These are phyloP conservation scores for Periophthalmus modestus DNA, from an alignment of 2,113 vertebrate genomes.

Conservation along the genomic window DNA sequence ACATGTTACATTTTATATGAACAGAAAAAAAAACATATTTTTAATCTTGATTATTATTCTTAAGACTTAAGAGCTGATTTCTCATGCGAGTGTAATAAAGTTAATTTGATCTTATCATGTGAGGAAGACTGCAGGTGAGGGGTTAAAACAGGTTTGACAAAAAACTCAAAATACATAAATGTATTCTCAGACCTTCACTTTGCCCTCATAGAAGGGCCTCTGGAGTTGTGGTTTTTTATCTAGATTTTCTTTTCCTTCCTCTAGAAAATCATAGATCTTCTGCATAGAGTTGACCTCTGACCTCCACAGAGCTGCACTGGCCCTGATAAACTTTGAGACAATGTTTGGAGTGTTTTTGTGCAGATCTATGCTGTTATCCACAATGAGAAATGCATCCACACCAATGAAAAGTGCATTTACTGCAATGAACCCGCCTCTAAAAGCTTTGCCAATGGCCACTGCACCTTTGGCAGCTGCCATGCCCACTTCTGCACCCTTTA, in stretches of 20 bases:
- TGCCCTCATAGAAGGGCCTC: background rate
- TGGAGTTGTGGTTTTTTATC: background rate
- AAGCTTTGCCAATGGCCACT: conserved; percentile 12
- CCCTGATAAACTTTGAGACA: conserved; percentile 41
- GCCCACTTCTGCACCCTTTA: conserved; percentile 33
- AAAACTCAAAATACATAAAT: too few species aligned
- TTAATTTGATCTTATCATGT: too few species aligned
- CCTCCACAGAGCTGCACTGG: conserved; percentile 40
- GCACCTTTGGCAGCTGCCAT: conserved; percentile 38
- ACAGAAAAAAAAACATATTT: too few species aligned
- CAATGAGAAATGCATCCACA: conserved; percentile 54
- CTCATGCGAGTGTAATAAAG: too few species aligned
- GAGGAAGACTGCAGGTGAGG: too few species aligned
- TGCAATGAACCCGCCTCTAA: background rate
- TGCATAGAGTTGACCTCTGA: conserved; percentile 47
- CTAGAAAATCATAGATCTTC: conserved; percentile 19
- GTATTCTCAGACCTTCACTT: background rate
- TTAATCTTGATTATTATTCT: too few species aligned
- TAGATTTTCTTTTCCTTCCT: background rate
- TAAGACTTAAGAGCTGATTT: too few species aligned
- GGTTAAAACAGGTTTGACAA: too few species aligned
- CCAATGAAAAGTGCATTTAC: conserved; percentile 47
- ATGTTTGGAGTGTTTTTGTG: conserved; percentile 29
- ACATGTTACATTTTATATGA: too few species aligned
- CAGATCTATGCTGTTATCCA: conserved; percentile 47